phyloP scores from a whole-genome alignment of 2,113 vertebrate species.

The Sceloporus tristichus region DNA sequence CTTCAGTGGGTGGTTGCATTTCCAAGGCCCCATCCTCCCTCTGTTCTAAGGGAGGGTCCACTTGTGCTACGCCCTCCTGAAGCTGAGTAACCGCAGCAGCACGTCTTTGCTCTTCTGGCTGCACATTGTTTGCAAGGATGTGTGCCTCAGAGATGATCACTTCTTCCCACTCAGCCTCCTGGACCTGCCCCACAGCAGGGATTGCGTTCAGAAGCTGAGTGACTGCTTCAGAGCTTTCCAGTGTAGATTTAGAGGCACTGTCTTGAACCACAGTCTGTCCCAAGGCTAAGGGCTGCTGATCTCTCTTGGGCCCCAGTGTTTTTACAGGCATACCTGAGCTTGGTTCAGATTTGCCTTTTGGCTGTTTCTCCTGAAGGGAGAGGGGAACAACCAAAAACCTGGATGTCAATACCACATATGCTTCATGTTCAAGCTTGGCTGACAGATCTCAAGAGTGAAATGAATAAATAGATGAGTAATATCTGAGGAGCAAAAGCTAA shows the following conservation, averaged over 20 bases:
- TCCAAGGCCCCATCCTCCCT: slow-evolving; percentile 64
- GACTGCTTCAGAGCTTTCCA: slow-evolving; percentile 79
- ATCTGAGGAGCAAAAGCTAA: slow-evolving; percentile 23
- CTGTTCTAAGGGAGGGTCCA: slow-evolving; percentile 60
- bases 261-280: slow-evolving; percentile 58
- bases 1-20: slow-evolving; percentile 34
- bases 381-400: slow-evolving; percentile 30
- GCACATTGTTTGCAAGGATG: slow-evolving; percentile 66
- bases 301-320: slow-evolving; percentile 72
- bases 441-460: slow-evolving; percentile 12
- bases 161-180: slow-evolving; percentile 80
- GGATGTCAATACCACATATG: neutral
- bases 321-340: slow-evolving; percentile 71
- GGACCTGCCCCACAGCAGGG: slow-evolving; percentile 65
- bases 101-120: slow-evolving; percentile 54
- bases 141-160: slow-evolving; percentile 77
- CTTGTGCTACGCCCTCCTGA: slow-evolving; percentile 50
- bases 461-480: slow-evolving; percentile 5
- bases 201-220: slow-evolving; percentile 79
- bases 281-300: slow-evolving; percentile 62
- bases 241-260: slow-evolving; percentile 60
- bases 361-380: slow-evolving; percentile 78
- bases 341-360: slow-evolving; percentile 79
- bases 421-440: neutral
- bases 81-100: slow-evolving; percentile 45